Percentiles rank a stretch among this genome's conserved stretches.
Conservation (phyloP, 1,140 invertebrate species). For the Elymnias hypermnestra region DNA sequence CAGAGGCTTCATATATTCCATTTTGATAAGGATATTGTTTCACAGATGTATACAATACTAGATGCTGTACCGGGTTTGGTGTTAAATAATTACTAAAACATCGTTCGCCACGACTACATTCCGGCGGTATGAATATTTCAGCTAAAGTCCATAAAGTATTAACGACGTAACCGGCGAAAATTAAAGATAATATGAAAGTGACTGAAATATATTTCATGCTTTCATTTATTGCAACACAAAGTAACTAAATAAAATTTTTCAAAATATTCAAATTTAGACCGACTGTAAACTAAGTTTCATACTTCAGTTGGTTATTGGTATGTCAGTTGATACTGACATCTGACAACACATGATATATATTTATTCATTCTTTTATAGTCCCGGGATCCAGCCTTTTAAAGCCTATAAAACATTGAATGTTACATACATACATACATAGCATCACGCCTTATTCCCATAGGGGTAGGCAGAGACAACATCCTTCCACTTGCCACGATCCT, state of each 20-base stretch:
- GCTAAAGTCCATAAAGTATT: constrained; percentile 86
- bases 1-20: constrained; percentile 36
- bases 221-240: not conserved
- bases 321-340: too few relatives aligned
- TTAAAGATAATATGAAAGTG: constrained; percentile 76
- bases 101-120: constrained; percentile 77
- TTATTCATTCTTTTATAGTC: too few relatives aligned
- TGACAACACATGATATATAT: too few relatives aligned
- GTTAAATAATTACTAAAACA: constrained; percentile 79
- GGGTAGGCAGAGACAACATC: too few relatives aligned
- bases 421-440: too few relatives aligned
- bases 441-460: too few relatives aligned
- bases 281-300: too few relatives aligned
- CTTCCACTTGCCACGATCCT: too few relatives aligned
- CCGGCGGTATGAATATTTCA: constrained; percentile 82
- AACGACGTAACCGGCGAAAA: constrained; percentile 83
- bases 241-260: constrained; percentile 3
- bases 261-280: not conserved
- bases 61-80: constrained; percentile 75
- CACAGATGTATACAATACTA: constrained; percentile 78
- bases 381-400: too few relatives aligned
- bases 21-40: constrained; percentile 63
- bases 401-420: too few relatives aligned
- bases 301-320: too few relatives aligned
- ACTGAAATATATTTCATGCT: constrained; percentile 70